phyloP scores from a whole-genome alignment of 2,888 invertebrate species.

The Chrysopilus asiliformis region DNA sequence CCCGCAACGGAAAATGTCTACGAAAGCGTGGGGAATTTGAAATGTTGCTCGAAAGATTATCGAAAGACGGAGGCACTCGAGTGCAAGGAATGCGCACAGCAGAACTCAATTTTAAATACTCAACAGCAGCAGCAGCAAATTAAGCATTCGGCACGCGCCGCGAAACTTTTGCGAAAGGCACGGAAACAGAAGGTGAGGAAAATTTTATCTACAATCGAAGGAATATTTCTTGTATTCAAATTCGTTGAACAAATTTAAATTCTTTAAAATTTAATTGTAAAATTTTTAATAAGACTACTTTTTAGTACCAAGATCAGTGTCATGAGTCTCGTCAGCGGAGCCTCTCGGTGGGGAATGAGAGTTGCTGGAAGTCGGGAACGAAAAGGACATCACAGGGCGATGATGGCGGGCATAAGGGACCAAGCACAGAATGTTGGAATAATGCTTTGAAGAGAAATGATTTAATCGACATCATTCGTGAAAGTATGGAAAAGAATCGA shows the following conservation, averaged over 20 bases:
- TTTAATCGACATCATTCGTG: conserved; percentile 73
- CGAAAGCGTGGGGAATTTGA: conserved; percentile 33
- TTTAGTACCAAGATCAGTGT: conserved; percentile 30
- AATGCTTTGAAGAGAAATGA: conserved; percentile 68
- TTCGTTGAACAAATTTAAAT: neutral
- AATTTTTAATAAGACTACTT: too few relatives aligned
- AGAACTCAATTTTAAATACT: conserved; percentile 5
- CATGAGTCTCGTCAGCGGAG: conserved; percentile 33
- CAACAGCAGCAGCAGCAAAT: conserved; percentile 6
- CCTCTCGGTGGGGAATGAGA: conserved; percentile 35
- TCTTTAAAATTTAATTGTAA: too few relatives aligned
- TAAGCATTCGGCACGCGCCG: conserved; percentile 30
- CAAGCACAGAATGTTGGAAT: conserved; percentile 41
- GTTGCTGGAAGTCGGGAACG: conserved; percentile 29
- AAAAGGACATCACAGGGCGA: conserved; percentile 19
- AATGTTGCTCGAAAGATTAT: conserved; percentile 20
- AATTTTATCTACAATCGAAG: too few relatives aligned
- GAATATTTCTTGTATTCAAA: too few relatives aligned
- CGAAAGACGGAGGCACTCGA: conserved; percentile 9
- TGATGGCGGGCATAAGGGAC: conserved; percentile 21
- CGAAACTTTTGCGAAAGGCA: conserved; percentile 34
- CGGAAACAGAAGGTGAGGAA: conserved; percentile 33
- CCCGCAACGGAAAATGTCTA: conserved; percentile 25
- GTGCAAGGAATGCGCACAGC: conserved; percentile 10
- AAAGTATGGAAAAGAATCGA: conserved; percentile 84